phyloP scores from a whole-genome alignment of 2,888 invertebrate species.

The Epirrita christyi region DNA sequence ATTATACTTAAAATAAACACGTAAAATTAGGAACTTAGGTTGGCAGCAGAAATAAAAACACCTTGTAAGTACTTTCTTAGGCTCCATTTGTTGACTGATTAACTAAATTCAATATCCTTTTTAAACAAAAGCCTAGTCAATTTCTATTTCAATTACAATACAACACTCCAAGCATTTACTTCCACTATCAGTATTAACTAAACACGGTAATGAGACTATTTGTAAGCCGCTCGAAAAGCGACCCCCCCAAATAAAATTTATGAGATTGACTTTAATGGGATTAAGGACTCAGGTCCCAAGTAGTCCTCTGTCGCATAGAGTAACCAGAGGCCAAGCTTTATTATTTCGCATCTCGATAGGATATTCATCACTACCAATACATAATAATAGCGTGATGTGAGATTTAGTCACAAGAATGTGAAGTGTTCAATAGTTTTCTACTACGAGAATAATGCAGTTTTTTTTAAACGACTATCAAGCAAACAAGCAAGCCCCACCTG shows the following conservation, averaged over 20 bases:
- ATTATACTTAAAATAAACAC: neutral
- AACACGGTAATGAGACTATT: conserved; percentile 60
- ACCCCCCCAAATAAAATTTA: conserved; percentile 57
- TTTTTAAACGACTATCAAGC: too few species aligned
- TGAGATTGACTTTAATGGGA: conserved; percentile 46
- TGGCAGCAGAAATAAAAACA: neutral
- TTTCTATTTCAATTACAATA: conserved; percentile 37
- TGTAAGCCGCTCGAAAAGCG: conserved; percentile 50
- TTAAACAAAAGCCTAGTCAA: conserved; percentile 20
- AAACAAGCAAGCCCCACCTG: too few species aligned
- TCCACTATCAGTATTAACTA: conserved; percentile 55
- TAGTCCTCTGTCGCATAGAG: neutral
- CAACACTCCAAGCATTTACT: conserved; percentile 23
- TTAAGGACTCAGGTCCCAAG: conserved; percentile 31
- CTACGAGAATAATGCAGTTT: too few species aligned
- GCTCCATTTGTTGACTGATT: neutral
- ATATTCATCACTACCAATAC: too few species aligned
- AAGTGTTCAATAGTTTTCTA: too few species aligned
- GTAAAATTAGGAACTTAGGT: neutral
- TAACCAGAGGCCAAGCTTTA: conserved; percentile 9
- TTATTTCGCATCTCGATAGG: too few species aligned
- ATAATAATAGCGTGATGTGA: too few species aligned
- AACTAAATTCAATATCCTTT: conserved; percentile 7
- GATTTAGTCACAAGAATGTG: too few species aligned
- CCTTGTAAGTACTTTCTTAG: neutral